Evolutionary conservation across 2,113 vertebrate species (phyloP).

Genomic region (Cephalopterus ornatus): DNA sequence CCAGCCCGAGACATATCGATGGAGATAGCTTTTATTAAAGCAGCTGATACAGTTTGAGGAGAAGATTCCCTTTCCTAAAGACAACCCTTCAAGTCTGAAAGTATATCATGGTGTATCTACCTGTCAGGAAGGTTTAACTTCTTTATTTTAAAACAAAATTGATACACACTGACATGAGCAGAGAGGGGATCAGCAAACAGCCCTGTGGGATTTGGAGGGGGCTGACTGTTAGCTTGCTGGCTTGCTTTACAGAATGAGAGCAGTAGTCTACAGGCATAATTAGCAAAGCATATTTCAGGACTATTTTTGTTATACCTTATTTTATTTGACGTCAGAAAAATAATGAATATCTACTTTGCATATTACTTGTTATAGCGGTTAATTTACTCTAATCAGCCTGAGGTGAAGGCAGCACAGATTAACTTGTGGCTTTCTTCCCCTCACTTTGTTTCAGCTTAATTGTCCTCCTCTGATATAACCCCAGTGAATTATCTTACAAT

Average conservation of each 20-base stretch:
- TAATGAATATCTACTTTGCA: slow-evolving; percentile 6
- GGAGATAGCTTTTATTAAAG: neutral
- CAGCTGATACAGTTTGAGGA: neutral
- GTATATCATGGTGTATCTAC: neutral
- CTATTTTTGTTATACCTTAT: neutral
- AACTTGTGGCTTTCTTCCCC: neutral
- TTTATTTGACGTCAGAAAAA: neutral
- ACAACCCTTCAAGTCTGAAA: neutral
- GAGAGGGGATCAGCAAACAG: neutral
- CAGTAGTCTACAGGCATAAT: neutral
- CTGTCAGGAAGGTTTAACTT: neutral
- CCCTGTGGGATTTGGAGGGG: neutral
- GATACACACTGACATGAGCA: neutral
- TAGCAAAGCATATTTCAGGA: neutral
- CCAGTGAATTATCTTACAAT: neutral
- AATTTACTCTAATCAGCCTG: slow-evolving; percentile 43
- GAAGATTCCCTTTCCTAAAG: neutral
- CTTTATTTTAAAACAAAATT: neutral
- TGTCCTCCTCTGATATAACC: neutral
- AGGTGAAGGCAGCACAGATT: slow-evolving; percentile 53
- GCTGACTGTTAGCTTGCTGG: neutral
- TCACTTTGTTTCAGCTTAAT: neutral
- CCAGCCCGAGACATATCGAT: neutral
- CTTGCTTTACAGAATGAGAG: neutral
- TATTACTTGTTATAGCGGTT: slow-evolving; percentile 13